Base-by-base conservation (phyloP, 2,888 invertebrate genomes). In the Subacronicta megacephala region DNA sequence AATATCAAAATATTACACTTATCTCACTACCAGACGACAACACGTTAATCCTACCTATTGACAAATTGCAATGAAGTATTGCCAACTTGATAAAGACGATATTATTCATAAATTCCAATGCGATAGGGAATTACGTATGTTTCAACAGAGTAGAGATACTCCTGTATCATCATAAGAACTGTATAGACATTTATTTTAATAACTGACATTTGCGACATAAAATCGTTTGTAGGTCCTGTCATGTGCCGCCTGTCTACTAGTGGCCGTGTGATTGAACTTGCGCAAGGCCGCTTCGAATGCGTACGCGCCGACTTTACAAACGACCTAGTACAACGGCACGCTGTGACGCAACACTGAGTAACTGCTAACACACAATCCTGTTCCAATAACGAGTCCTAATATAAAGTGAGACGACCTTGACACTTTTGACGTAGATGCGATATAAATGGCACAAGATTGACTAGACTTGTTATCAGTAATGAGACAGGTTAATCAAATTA, bases 211-310 rank as follows among this genome's bases (percentile, higher is more conserved):
- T 46, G 46, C 36, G 37, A 41, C 12, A 61, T 15, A 36, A 16
- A 12, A 46, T 42, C 7, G 33, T 42, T 41, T 23, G 40, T 18
- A 16, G 31, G 15, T n/a, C 53, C 31, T 26, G 17, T 13, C 7
- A 17, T 26, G 29, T 35, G 29, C 31, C 36, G 1, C 3, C 3
- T 4, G 36, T n/a, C n/a, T n/a, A 16, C 23, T 31, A 7, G 35
- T 41, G 65, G 13, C 65, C 67, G 51, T 61, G 55, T 52, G 49
- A 65, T 65, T 70, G 68, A 68, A 68, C 68, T 61, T 56, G 42
- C 26, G 16, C 68, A 68, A 68, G 68, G 68, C 38, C 71, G 20
- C 36, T 17, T 0, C 4, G 3, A 6, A 6, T 20, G 59, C 51
- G 55, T 59, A 20, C 12, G 45, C 41, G 42, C 9, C 29, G 35